phyloP scores from a whole-genome alignment of 2,113 vertebrate genomes.

The Tylochromis polylepis region DNA sequence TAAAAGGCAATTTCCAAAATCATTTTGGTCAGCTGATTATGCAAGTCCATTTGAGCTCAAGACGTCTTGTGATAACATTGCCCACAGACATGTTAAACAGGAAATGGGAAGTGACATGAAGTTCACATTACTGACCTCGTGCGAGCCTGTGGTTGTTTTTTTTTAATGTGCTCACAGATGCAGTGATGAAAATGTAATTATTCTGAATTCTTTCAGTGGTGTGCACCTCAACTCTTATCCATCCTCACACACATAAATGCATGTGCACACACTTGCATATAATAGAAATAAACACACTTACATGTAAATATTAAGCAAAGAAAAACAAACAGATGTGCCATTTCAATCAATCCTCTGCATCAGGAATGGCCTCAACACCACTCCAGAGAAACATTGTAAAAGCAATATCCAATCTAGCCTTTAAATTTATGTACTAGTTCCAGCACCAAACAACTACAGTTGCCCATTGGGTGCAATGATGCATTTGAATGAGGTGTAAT shows the following conservation, averaged over 20 bases:
- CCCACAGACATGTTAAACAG: slow-evolving; percentile 37
- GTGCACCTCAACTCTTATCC: not conserved
- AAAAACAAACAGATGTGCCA: not conserved
- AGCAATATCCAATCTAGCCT: slow-evolving; percentile 29
- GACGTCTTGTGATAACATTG: slow-evolving; percentile 46
- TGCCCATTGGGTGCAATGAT: slow-evolving; percentile 18
- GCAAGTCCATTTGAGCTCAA: slow-evolving; percentile 38
- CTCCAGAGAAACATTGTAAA: slow-evolving; percentile 28
- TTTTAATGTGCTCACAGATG: slow-evolving; percentile 16
- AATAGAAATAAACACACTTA: not conserved
- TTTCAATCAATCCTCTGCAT: slow-evolving; percentile 14
- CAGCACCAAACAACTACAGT: slow-evolving; percentile 7
- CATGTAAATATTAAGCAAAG: not conserved
- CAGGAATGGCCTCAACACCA: not conserved
- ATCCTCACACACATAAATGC: not conserved
- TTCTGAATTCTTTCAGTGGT: not conserved
- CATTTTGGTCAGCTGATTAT: slow-evolving; percentile 52
- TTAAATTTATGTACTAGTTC: slow-evolving; percentile 34
- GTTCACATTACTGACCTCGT: slow-evolving; percentile 43
- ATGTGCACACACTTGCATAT: not conserved
- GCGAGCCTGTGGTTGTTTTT: not conserved
- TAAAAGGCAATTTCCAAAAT: slow-evolving; percentile 61
- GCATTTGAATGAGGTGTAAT: slow-evolving; percentile 54
- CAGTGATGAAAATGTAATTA: slow-evolving; percentile 51
- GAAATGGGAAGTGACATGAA: slow-evolving; percentile 59